Conservation (phyloP, 37 sponge, comb jelly and placozoan genomes). For the Beroe ovata region DNA sequence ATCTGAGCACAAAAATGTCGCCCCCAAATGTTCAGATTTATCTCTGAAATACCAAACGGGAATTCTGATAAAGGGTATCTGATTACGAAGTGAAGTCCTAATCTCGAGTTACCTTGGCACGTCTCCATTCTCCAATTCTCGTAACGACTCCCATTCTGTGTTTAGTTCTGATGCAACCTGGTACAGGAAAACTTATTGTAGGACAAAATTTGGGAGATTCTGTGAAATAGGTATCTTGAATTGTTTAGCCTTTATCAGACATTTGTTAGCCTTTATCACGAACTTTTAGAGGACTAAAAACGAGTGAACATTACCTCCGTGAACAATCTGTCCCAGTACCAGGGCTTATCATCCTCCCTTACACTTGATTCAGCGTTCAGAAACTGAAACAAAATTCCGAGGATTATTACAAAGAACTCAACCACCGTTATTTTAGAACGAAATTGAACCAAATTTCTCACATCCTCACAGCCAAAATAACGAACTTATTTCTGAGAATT, state of each 20-base stretch:
- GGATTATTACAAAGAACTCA: too few relatives aligned
- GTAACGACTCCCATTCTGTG: conserved; percentile 34
- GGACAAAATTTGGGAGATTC: background rate
- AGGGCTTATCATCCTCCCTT: conserved; percentile 41
- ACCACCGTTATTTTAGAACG: too few relatives aligned
- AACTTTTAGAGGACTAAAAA: background rate
- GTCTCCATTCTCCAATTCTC: conserved; percentile 56
- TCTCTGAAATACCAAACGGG: too few relatives aligned
- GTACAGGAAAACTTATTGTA: background rate
- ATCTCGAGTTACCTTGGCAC: background rate
- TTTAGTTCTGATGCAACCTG: conserved; percentile 60
- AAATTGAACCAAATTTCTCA: too few relatives aligned
- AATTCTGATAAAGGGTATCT: background rate
- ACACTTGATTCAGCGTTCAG: conserved; percentile 42
- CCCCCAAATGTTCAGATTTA: background rate
- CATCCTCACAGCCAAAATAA: background rate
- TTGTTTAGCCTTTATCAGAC: background rate
- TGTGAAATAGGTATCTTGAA: background rate
- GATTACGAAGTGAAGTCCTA: background rate
- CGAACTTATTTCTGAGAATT: too few relatives aligned
- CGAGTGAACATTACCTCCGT: conserved; percentile 63
- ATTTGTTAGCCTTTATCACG: background rate
- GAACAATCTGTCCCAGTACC: conserved; percentile 63
- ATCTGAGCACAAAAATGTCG: background rate
- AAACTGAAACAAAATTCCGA: conserved; percentile 25